Base-by-base conservation (phyloP, 2,888 invertebrate genomes). In the Plusia festucae region DNA sequence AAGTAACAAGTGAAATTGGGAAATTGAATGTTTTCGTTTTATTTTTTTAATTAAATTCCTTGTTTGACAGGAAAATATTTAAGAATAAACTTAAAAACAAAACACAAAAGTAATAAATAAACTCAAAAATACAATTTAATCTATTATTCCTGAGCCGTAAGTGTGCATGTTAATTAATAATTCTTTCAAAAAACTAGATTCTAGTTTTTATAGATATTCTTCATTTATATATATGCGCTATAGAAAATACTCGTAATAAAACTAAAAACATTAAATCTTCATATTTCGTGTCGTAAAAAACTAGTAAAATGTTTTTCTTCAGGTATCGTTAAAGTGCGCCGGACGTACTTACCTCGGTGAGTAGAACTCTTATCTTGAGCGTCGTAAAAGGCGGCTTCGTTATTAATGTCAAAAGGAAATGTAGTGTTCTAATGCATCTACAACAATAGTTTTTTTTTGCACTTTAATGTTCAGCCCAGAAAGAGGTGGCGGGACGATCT, bases 21-120 rank as follows among this genome's bases (percentile, higher is more conserved):
- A 60, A 78, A 70, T 74, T 65, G 52, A 55, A 65, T 58, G 54
- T 49, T 64, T 60, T 60, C 40, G 51, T 53, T 70, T 62, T 64
- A 65, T 71, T 60, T 71, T 53, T 57, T 52, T 44, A 18, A 34
- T 24, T n/a, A n/a, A n/a, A n/a, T n/a, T n/a, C n/a, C n/a, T n/a
- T n/a, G n/a, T n/a, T n/a, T n/a, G n/a, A n/a, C n/a, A n/a, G n/a
- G n/a, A n/a, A n/a, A n/a, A n/a, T n/a, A n/a, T n/a, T n/a, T n/a
- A n/a, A n/a, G n/a, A n/a, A n/a, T n/a, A n/a, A n/a, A n/a, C n/a
- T n/a, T n/a, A n/a, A n/a, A n/a, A n/a, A n/a, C n/a, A n/a, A n/a
- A n/a, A n/a, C n/a, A n/a, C n/a, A n/a, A 27, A 27, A 27, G 8
- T 7, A 27, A 27, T 5, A 2, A 27, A 27, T 27, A 27, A 27